Evolutionary conservation across 2,797 vertebrate species (phyloP).

Genomic region (Nyctibius grandis): DNA sequence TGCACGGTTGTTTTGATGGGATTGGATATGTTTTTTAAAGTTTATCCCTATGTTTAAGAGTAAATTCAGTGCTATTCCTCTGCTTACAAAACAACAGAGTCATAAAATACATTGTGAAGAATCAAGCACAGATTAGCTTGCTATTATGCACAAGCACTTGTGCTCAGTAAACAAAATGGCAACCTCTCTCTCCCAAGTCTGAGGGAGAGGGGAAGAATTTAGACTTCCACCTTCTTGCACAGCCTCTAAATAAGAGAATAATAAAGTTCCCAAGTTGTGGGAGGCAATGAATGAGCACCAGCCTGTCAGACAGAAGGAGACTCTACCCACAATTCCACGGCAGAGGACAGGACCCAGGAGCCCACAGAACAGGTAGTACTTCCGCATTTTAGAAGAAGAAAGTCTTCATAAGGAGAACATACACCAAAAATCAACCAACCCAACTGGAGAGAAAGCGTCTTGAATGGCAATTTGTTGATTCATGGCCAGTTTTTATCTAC

Average conservation of each 20-base stretch:
- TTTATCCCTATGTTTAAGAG: neutral
- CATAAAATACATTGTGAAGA: neutral
- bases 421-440: conserved; percentile 37
- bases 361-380: neutral
- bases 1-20: neutral
- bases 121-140: neutral
- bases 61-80: neutral
- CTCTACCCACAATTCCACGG: neutral
- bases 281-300: neutral
- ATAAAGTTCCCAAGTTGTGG: neutral
- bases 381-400: conserved; percentile 10
- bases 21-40: neutral
- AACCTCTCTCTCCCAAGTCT: neutral
- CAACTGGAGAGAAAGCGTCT: conserved; percentile 10
- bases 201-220: neutral
- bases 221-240: neutral
- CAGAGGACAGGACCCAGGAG: conserved; percentile 14
- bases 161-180: neutral
- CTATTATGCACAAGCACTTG: neutral
- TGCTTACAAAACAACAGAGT: neutral
- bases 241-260: conserved; percentile 50
- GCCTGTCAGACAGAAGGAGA: neutral
- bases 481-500: conserved; percentile 16
- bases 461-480: conserved; percentile 28
- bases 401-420: neutral